Evolutionary conservation across 1,140 invertebrate species (phyloP), one percentile per base, ranked within the genome.

Genomic region (Solenopsis invicta): DNA sequence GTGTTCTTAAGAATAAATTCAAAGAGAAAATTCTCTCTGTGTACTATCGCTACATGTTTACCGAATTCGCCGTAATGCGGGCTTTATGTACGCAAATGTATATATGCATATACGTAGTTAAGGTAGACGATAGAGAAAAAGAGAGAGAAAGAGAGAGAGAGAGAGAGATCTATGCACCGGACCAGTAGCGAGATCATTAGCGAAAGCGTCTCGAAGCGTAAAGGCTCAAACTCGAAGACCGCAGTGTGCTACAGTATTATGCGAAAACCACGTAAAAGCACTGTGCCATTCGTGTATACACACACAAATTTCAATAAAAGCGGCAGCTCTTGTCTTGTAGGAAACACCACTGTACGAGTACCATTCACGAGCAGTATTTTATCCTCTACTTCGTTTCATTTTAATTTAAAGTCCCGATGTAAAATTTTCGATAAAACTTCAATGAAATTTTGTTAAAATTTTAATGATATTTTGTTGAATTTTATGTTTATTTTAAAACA

Each of bases 261-360:
- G 69, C 18, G 10, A 56, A 41, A 64, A 64, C n/a, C 62, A 85
- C 29, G 12, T 66, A 78, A 81, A 85, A 81, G 34, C 56, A 88
- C 75, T 88, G 84, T 88, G 85, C 59, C 76, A 78, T 75, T 81
- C 85, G 77, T 88, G 87, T 88, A 88, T 78, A 86, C 87, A 88
- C 87, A 88, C 75, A 61, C 85, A 37, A 86, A 62, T 80, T 87
- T 84, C 85, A 88, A 88, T 88, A 88, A 88, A 88, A 86, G 74
- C 67, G 77, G 56, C 84, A 87, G 67, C 50, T 88, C 85, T 88
- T 88, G 75, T 88, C 87, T 88, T 87, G 75, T 86, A 88, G 87
- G 85, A 88, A 88, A 74, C 2, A 78, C 1, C 37, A 18, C 37
- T 13, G 37, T 24, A 24, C 21, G 10, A 13, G 3, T 34, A n/a